Evolutionary conservation across 2,797 vertebrate genomes (phyloP), one percentile per base, ranked within the genome.

Genomic region (Parauchenoglanis ngamensis): DNA sequence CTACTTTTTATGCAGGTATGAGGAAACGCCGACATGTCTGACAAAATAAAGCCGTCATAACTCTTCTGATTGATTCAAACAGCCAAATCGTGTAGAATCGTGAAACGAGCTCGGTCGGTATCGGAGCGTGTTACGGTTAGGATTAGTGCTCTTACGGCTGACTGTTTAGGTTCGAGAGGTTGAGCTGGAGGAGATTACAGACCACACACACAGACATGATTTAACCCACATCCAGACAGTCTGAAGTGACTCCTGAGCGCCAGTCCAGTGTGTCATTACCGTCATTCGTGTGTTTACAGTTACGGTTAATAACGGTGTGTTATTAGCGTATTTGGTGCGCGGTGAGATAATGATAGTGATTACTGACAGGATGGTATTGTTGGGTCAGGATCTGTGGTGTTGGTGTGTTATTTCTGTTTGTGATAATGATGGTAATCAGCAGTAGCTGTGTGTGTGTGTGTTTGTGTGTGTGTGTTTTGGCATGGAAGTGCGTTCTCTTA

Each of bases 161-260:
- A 46, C 21, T 54, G 15, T 78, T 23, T 35, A 72, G 70, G 8
- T 6, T 72, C 0, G 73, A 67, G 68, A 46, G 13, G 78, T 35
- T 40, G 85, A 89, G 82, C 25, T 68, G 79, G 35, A 72, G 78
- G 65, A 79, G 86, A 91, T 91, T 90, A 90, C 85, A 86, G 90
- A 40, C 35, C 88, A 82, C 89, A 57, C 90, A 83, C 87, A 77
- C 86, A 90, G 81, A 54, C 76, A 65, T 79, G 68, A 83, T 88
- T 90, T 90, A 85, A 75, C 79, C 28, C 75, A 21, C 54, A 90
- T 35, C 59, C 61, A 84, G 76, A 78, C 81, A 54, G 77, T 65
- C 87, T 77, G 68, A 49, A 59, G 73, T 70, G 85, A 72, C 46
- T 89, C 23, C 35, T 35, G 75, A 85, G 85, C 59, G 59, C 25